Evolutionary conservation across 2,797 vertebrate species (phyloP).

Genomic region (Lates japonicus): DNA sequence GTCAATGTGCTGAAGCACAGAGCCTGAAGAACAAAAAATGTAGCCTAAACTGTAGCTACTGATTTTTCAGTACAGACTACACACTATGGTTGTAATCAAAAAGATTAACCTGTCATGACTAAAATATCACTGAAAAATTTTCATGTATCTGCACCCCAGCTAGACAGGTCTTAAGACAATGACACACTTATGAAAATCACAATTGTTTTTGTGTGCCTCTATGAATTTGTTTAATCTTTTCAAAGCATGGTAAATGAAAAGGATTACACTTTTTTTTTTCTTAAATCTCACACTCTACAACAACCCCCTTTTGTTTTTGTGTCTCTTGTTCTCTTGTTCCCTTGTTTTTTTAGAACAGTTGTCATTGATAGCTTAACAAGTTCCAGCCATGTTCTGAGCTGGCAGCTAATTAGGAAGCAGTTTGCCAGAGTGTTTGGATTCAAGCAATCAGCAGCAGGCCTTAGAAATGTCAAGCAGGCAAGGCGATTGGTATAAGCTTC

Average conservation of each 20-base stretch:
- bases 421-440: slow-evolving; percentile 60
- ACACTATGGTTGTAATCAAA: not conserved
- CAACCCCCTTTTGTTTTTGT: slow-evolving; percentile 8
- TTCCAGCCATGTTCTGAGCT: slow-evolving; percentile 35
- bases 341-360: slow-evolving; percentile 33
- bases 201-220: not conserved
- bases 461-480: slow-evolving; percentile 60
- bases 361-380: slow-evolving; percentile 57
- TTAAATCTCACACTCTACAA: not conserved
- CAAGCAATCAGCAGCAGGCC: slow-evolving; percentile 61
- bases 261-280: not conserved
- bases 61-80: not conserved
- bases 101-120: not conserved
- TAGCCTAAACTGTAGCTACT: not conserved
- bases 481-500: slow-evolving; percentile 47
- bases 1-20: not conserved
- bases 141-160: not conserved
- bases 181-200: not conserved
- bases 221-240: not conserved
- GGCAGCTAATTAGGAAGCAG: slow-evolving; percentile 69
- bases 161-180: not conserved
- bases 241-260: slow-evolving; percentile 11
- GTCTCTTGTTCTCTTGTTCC: slow-evolving; percentile 2
- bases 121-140: not conserved
- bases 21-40: too few relatives aligned